Conservation (phyloP, 2,797 vertebrate genomes). For the Scolopax rusticola region DNA sequence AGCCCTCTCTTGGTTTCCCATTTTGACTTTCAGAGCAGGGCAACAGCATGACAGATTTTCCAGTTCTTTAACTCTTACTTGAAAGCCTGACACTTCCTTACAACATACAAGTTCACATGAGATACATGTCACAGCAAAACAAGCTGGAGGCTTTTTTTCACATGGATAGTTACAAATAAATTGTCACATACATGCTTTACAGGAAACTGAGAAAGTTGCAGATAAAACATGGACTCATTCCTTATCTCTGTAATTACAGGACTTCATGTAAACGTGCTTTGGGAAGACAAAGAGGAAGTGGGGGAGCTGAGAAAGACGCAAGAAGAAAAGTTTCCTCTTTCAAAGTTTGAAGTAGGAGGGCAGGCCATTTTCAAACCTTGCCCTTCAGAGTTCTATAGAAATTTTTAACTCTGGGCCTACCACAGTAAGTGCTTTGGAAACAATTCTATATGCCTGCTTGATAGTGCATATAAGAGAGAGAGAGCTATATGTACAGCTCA, state of each 20-base stretch:
- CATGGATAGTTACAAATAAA: neutral
- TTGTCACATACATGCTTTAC: neutral
- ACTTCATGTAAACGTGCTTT: neutral
- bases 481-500: rapidly evolving
- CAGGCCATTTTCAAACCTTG: neutral
- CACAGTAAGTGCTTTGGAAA: neutral
- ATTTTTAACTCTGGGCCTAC: neutral
- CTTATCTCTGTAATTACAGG: neutral
- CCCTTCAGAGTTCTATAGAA: neutral
- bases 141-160: neutral
- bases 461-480: neutral
- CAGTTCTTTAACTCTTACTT: neutral
- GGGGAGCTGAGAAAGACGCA: neutral
- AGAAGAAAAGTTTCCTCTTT: neutral
- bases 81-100: neutral
- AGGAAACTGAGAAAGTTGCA: neutral
- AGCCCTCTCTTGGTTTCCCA: neutral
- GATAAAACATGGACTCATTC: neutral
- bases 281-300: neutral
- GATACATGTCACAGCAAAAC: neutral
- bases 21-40: neutral
- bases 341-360: neutral
- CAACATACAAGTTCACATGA: neutral
- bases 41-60: neutral
- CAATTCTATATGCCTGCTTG: neutral